Percentiles rank a stretch among this genome's conserved stretches.
Conservation (phyloP, 2,797 vertebrate genomes). For the Gallinago stenura region DNA sequence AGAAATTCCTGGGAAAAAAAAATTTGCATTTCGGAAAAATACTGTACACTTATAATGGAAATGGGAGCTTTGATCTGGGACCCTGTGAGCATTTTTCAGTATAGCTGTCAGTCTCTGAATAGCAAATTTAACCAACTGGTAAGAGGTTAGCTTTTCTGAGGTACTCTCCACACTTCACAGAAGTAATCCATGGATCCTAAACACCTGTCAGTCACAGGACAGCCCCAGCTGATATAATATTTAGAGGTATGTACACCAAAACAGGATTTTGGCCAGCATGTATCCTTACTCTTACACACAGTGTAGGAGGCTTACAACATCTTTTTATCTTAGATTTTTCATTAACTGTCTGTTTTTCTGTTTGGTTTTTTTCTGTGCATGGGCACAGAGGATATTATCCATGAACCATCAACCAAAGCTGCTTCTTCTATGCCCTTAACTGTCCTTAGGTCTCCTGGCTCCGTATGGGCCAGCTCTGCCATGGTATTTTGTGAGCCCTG, state of each 20-base stretch:
- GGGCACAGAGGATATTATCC: background rate
- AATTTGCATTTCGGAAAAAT: background rate
- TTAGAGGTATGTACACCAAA: background rate
- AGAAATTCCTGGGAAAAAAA: background rate
- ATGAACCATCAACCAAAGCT: background rate
- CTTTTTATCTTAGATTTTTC: background rate
- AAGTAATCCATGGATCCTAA: background rate
- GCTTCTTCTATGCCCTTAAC: background rate
- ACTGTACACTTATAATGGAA: background rate
- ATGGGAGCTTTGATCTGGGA: background rate
- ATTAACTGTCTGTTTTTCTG: background rate
- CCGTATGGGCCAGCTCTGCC: fast-evolving
- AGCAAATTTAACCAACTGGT: background rate
- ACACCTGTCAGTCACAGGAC: background rate
- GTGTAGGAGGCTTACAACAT: background rate
- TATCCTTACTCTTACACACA: background rate
- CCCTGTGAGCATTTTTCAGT: background rate
- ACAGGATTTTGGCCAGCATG: background rate
- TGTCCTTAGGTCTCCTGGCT: background rate
- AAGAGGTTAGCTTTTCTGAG: background rate
- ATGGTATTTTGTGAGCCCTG: background rate
- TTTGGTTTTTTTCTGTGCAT: background rate
- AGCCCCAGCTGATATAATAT: background rate
- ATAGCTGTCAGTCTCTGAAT: background rate
- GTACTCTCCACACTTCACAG: background rate